These are phyloP conservation scores for Alauda arvensis DNA, from an alignment of 2,797 vertebrate genomes.

Conservation along the genomic window DNA sequence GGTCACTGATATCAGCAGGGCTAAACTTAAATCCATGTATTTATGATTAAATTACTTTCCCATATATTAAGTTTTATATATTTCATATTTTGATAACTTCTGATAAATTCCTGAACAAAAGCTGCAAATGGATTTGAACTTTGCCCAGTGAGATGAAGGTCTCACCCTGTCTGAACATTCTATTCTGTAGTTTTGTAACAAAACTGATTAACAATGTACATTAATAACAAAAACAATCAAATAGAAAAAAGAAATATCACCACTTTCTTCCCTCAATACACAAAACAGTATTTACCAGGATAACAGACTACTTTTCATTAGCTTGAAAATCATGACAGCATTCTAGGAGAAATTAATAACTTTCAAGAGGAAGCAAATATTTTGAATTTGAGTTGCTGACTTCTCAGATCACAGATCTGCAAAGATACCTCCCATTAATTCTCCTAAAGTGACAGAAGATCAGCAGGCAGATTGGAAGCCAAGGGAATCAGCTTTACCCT, in stretches of 20 bases:
- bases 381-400: not conserved
- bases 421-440: not conserved
- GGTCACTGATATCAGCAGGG: not conserved
- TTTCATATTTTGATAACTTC: not conserved
- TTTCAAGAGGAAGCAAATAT: not conserved
- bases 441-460: not conserved
- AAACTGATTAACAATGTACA: not conserved
- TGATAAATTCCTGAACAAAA: not conserved
- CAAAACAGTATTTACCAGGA: not conserved
- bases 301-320: not conserved
- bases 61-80: not conserved
- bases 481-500: not conserved
- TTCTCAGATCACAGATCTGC: not conserved
- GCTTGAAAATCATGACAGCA: not conserved
- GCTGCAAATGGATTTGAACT: not conserved
- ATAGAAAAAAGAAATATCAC: not conserved
- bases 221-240: not conserved
- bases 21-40: not conserved
- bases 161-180: not conserved
- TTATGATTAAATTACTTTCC: not conserved
- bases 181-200: not conserved
- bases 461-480: not conserved
- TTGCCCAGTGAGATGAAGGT: rapidly evolving
- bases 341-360: not conserved
- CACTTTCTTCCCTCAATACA: not conserved